Evolutionary conservation across 2,113 vertebrate species (phyloP), one percentile per base, ranked within the genome.

Genomic region (Lampris incognitus): DNA sequence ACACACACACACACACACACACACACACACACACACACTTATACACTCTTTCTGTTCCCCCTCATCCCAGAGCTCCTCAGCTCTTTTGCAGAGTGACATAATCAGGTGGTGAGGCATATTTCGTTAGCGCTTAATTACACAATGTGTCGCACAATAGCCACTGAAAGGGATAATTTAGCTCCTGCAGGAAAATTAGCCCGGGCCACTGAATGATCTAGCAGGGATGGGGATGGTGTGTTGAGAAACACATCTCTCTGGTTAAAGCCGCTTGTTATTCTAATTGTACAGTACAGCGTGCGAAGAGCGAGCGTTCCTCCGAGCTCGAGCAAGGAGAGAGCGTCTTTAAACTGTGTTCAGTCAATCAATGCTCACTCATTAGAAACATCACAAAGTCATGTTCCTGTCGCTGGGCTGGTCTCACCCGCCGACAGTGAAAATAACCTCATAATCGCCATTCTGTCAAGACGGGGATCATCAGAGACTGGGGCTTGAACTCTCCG

Each of bases 321-420:
- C 78, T 87, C 71, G 65, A 88, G 86, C 84, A 65, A 78, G 81
- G 79, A 67, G 77, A 74, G 83, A 85, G 83, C 66, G 81, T 90
- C 90, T 91, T 92, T 90, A 91, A 85, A 82, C 82, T 54, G 85
- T 67, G 80, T 90, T 79, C 92, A 94, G 89, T 94, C 93, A 93
- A 93, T 94, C 94, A 94, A 89, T 93, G 93, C 88, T 92, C 89
- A 92, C 92, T 94, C 93, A 94, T 95, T 95, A 95, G 91, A 93
- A 94, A 89, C 91, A 93, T 94, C 92, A 92, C 89, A 91, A 93
- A 93, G 91, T 93, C 93, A 89, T 94, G 93, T 94, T 93, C 88
- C 87, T 93, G 91, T 94, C 93, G 89, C 85, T 88, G 92, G 92
- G 92, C 93, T 93, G 92, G 90, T 90, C 93, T 92, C 92, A 90